Evolutionary conservation across 2,888 invertebrate species (phyloP), one percentile per base, ranked within the genome.

Genomic region (Ochlodes sylvanus): DNA sequence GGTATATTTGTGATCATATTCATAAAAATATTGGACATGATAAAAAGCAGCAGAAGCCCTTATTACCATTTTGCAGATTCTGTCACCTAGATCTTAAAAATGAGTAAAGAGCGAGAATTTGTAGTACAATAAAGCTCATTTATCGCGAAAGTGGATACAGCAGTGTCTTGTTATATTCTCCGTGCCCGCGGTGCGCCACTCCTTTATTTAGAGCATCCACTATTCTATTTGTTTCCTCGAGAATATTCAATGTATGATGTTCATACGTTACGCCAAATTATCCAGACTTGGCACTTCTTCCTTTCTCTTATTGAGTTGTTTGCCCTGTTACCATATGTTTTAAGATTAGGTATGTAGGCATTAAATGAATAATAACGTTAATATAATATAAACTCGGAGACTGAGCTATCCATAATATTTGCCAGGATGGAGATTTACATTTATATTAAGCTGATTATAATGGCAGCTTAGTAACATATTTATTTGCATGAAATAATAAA

Each of bases 141-240:
- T 73, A 61, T 61, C 61, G n/a, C 21, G 44, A 61, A 75, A 77
- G 75, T 73, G 75, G 77, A 73, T 72, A 75, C 75, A 77, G 65
- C 70, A 72, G 67, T 70, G 81, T 79, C 80, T 85, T 79, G 79
- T 77, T 80, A 80, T 74, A 79, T 81, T 77, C 83, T 79, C 78
- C 79, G 73, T 76, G 72, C 73, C 71, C 71, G 71, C 74, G 76
- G 75, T 73, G 66, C 73, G 85, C 88, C 86, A 88, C 80, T 76
- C 82, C 82, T 84, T 88, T 87, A 85, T 87, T 88, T 84, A 83
- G 77, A 73, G 72, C 73, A 75, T 80, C 75, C 77, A 81, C 76
- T 80, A 78, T 80, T 76, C 77, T 73, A 72, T 75, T 73, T 73
- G 72, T 67, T 55, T 44, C 17, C 67, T 61, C 44, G 21, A 54